Conservation (phyloP, 2,113 vertebrate genomes). For the Indri indri region DNA sequence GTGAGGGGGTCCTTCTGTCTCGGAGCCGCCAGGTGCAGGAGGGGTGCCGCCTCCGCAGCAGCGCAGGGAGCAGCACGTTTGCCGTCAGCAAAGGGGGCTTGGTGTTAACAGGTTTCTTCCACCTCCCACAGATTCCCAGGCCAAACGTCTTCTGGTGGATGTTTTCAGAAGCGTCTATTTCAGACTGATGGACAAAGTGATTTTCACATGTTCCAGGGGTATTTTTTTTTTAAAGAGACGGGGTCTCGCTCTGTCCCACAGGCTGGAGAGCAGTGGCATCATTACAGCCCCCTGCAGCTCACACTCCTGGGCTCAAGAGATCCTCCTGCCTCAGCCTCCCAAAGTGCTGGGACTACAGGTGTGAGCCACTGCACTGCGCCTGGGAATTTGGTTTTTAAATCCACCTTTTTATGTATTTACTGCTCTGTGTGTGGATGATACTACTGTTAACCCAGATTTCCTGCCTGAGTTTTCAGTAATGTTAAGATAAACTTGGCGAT, state of each 20-base stretch:
- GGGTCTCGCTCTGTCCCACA: no score
- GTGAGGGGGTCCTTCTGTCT: not conserved
- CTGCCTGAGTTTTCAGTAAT: not conserved
- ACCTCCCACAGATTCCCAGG: not conserved
- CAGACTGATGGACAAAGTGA: accelerated
- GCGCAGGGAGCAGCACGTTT: accelerated
- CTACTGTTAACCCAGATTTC: not conserved
- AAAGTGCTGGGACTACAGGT: no score
- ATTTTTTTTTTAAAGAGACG: no score
- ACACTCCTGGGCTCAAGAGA: no score
- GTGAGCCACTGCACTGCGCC: no score
- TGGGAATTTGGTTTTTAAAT: not conserved
- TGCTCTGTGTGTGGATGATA: no score
- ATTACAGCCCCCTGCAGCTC: no score
- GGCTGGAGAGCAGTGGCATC: no score
- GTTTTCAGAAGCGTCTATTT: not conserved
- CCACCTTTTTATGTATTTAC: not conserved
- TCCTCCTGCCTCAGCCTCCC: no score
- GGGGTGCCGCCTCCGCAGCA: not conserved
- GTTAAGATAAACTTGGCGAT: not conserved
- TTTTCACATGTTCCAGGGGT: not conserved
- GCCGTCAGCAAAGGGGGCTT: not conserved
- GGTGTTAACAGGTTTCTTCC: not conserved
- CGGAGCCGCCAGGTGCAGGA: not conserved
- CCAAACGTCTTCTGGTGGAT: accelerated